Base-by-base conservation (phyloP, 2,888 invertebrate genomes). In the Punctoribates punctum region DNA sequence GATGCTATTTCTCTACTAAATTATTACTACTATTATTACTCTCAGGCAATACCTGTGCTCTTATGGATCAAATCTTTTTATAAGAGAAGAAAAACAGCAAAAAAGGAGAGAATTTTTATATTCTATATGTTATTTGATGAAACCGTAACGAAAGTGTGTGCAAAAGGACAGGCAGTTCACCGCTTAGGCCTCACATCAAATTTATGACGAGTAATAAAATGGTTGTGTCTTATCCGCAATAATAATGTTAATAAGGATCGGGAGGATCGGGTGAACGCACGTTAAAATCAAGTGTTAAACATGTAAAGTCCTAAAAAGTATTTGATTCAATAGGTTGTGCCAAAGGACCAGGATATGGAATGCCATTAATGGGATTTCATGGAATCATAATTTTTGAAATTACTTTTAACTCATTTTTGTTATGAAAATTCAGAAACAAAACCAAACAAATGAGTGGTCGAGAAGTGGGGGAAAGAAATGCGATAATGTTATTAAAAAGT, bases 241-340 rank as follows among this genome's bases (percentile, higher is more conserved):
- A 62, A 62, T 62, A 62, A 62, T 29, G 27, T 23, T 62, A 11
- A 13, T 60, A 20, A 25, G 27, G 60, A 60, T 60, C 23, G 27
- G 9, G n/a, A 54, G 54, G 20, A 54, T 54, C 54, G 54, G 60
- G 60, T 62, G 62, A 62, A 62, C 34, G 62, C 27, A 62, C 62
- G 1, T 15, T 8, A 34, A 29, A 62, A 62, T 27, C 9, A 25
- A 62, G 62, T n/a, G 54, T 34, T 34, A 27, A 62, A 34, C 6
- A 62, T 62, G 34, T 62, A 62, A 62, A 62, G 4, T 51, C 51
- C 51, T n/a, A 51, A 51, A 51, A n/a, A 8, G 13, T n/a, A 8
- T 62, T 62, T 62, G 27, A 4, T 62, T 29, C 5, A 62, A 27
- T 29, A 62, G 27, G 11, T 62, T 27, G 5, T 15, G 29, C 6